Conservation (phyloP, 1,140 invertebrate genomes). For the Trachelipus rathkii region DNA sequence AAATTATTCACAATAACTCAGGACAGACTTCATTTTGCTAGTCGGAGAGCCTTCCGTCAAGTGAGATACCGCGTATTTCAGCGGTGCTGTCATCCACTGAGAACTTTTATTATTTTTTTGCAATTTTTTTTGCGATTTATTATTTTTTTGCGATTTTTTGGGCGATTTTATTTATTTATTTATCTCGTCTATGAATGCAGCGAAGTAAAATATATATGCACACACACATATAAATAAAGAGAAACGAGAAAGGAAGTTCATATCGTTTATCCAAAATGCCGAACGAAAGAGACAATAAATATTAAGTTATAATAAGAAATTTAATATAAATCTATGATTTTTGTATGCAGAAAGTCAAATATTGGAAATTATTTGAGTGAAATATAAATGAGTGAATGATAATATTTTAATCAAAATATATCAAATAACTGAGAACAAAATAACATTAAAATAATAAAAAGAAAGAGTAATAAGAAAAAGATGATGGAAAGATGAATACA, state of each 20-base stretch:
- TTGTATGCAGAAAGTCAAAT: slow-evolving; percentile 1
- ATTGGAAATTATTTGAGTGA: too few relatives aligned
- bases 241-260: neutral
- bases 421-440: neutral
- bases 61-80: neutral
- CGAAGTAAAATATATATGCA: neutral
- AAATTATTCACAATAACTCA: slow-evolving; percentile 45
- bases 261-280: neutral
- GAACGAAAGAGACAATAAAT: slow-evolving; percentile 2
- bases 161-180: neutral
- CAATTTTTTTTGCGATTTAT: too few relatives aligned
- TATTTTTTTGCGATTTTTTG: too few relatives aligned
- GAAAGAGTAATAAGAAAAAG: too few relatives aligned
- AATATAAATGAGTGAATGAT: neutral
- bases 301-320: slow-evolving; percentile 12
- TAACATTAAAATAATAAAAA: too few relatives aligned
- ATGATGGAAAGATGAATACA: too few relatives aligned
- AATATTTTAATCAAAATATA: neutral
- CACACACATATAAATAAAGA: neutral
- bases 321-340: neutral
- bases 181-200: slow-evolving; percentile 6
- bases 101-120: slow-evolving; percentile 5
- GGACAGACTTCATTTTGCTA: slow-evolving; percentile 41
- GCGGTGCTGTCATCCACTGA: neutral
- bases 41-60: slow-evolving; percentile 32